phyloP scores from a whole-genome alignment of 1,140 invertebrate species.

The Heterodera schachtii region DNA sequence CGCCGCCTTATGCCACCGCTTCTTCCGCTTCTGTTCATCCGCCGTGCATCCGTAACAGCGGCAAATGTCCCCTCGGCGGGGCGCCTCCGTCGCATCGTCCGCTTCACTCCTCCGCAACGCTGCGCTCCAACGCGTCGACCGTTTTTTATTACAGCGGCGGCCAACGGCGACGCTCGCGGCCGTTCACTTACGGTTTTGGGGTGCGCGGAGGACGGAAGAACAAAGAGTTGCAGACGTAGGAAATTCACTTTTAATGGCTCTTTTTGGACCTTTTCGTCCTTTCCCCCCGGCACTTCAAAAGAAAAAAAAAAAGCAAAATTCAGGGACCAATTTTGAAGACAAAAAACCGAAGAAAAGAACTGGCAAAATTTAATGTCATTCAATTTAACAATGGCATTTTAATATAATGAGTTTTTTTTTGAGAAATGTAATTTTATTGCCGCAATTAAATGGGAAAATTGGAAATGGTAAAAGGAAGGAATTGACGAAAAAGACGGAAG shows the following conservation, averaged over 20 bases:
- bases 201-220: slow-evolving; percentile 22
- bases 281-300: too few relatives aligned
- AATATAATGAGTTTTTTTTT: too few relatives aligned
- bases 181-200: slow-evolving; percentile 33
- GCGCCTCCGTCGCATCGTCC: not conserved
- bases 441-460: not conserved
- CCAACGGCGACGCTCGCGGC: slow-evolving; percentile 20
- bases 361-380: too few relatives aligned
- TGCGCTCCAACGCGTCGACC: slow-evolving; percentile 25
- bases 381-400: not conserved
- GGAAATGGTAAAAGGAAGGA: not conserved
- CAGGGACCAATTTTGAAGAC: too few relatives aligned
- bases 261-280: too few relatives aligned
- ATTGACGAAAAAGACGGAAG: too few relatives aligned
- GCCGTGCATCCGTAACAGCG: not conserved
- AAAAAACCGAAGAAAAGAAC: too few relatives aligned
- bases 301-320: too few relatives aligned
- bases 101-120: slow-evolving; percentile 1
- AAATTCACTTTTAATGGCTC: too few relatives aligned
- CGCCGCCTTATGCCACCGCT: not conserved
- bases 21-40: not conserved
- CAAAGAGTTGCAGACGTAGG: slow-evolving; percentile 29
- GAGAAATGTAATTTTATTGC: too few relatives aligned
- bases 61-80: not conserved
- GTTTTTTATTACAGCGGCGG: slow-evolving; percentile 28